Conservation (phyloP, 1,140 invertebrate genomes). For the Drosophila persimilis region DNA sequence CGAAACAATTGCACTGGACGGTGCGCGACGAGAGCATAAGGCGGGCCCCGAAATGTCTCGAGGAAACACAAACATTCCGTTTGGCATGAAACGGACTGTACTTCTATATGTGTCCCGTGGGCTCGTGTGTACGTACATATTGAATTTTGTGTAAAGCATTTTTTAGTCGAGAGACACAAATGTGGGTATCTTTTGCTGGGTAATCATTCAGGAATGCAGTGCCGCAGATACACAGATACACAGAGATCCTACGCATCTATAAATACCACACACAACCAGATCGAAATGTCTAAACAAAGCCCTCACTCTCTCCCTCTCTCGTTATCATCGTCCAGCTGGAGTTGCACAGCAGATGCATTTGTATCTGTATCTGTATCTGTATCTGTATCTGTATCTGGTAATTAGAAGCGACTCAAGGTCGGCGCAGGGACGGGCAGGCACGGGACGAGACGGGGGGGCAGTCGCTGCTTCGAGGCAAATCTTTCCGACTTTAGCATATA, state of each 20-base stretch:
- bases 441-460: neutral
- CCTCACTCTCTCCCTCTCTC: neutral
- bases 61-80: neutral
- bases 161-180: constrained; percentile 29
- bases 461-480: constrained; percentile 33
- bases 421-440: neutral
- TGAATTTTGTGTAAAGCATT: constrained; percentile 45
- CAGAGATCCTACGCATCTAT: constrained; percentile 25
- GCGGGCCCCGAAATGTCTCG: neutral
- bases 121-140: constrained; percentile 27
- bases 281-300: constrained; percentile 17
- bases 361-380: constrained; percentile 16
- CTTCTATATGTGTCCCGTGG: neutral
- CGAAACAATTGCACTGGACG: constrained; percentile 50
- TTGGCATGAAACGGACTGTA: constrained; percentile 44
- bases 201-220: constrained; percentile 44
- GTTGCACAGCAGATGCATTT: constrained; percentile 19
- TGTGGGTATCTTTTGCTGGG: constrained; percentile 43
- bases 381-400: constrained; percentile 23
- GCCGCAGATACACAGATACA: constrained; percentile 33
- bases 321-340: constrained; percentile 43
- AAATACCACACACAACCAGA: constrained; percentile 19
- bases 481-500: constrained; percentile 20
- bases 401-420: constrained; percentile 42
- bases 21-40: constrained; percentile 14